A percentile compares a stretch with the other conserved stretches of the same genome.
Conservation (phyloP, 2,113 vertebrate genomes). For the Empidonax alnorum region DNA sequence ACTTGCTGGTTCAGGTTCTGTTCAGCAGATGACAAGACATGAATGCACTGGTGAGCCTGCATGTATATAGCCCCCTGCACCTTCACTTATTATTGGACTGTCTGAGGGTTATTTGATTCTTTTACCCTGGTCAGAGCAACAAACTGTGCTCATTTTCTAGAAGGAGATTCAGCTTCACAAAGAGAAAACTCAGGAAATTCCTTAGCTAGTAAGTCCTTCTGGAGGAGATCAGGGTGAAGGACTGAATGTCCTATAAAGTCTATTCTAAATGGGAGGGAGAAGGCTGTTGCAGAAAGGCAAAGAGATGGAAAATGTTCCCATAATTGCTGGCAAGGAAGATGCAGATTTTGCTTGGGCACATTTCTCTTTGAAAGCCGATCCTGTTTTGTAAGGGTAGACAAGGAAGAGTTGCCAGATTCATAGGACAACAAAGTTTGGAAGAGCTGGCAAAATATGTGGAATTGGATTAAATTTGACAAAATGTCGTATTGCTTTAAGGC, state of each 20-base stretch:
- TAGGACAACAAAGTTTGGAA: conserved; percentile 65
- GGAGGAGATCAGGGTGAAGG: background rate
- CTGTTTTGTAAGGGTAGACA: conserved; percentile 58
- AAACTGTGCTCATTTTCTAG: background rate
- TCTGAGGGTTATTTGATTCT: background rate
- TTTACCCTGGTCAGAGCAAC: background rate
- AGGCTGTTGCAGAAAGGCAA: conserved; percentile 17
- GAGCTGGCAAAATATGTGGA: conserved; percentile 46
- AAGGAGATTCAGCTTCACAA: background rate
- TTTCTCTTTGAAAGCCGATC: conserved; percentile 62
- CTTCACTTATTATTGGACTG: background rate
- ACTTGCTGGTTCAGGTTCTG: conserved; percentile 5
- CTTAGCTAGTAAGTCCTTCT: background rate
- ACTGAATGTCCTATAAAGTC: background rate
- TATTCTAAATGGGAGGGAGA: background rate
- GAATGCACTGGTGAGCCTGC: background rate
- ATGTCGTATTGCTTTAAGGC: conserved; percentile 52
- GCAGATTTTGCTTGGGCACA: conserved; percentile 52
- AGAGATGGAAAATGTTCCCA: conserved; percentile 47
- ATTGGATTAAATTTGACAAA: conserved; percentile 66
- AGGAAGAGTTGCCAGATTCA: conserved; percentile 41
- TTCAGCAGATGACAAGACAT: conserved; percentile 11
- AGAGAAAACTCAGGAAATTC: conserved; percentile 5
- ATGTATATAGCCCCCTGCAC: background rate
- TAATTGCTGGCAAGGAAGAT: conserved; percentile 35